Evolutionary conservation across 1,140 invertebrate genomes (phyloP).

Genomic region (Drosophila bocki): DNA sequence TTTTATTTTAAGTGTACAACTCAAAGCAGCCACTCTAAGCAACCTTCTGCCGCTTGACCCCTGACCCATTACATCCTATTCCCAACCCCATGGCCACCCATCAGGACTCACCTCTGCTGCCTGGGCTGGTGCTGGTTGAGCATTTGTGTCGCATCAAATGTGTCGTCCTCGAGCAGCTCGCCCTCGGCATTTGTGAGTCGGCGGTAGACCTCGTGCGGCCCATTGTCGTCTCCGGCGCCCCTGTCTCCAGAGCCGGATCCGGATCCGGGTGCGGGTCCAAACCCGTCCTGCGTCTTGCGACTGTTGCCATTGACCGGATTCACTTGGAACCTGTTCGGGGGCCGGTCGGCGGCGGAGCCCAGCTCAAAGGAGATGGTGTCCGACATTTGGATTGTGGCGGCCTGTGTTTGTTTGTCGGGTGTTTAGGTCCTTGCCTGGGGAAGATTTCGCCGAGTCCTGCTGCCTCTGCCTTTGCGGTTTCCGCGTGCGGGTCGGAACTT

Average conservation of each 20-base stretch:
- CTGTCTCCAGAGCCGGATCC: constrained; percentile 12
- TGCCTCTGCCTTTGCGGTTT: constrained; percentile 48
- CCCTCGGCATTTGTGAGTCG: constrained; percentile 78
- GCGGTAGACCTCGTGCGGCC: constrained; percentile 74
- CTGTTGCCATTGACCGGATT: constrained; percentile 83
- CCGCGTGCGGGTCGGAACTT: constrained; percentile 45
- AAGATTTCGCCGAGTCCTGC: constrained; percentile 18
- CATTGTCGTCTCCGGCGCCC: constrained; percentile 46
- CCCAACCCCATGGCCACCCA: not conserved
- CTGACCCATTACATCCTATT: constrained; percentile 5
- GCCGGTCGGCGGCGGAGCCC: constrained; percentile 76
- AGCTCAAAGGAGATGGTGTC: constrained; percentile 79
- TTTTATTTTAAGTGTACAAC: not conserved
- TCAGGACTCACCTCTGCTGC: constrained; percentile 59
- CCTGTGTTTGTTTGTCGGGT: constrained; percentile 21
- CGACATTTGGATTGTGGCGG: constrained; percentile 60
- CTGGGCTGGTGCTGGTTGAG: constrained; percentile 72
- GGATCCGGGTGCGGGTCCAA: constrained; percentile 11
- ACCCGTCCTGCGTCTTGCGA: constrained; percentile 56
- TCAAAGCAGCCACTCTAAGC: not conserved
- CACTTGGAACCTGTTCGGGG: constrained; percentile 83
- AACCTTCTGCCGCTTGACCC: constrained; percentile 6
- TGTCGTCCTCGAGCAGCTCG: constrained; percentile 77
- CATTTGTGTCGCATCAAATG: constrained; percentile 76
- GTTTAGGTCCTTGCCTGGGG: constrained; percentile 37